Evolutionary conservation across 2,888 invertebrate genomes (phyloP), one percentile per base, ranked within the genome.

Genomic region (Phyllotreta cruciferae): DNA sequence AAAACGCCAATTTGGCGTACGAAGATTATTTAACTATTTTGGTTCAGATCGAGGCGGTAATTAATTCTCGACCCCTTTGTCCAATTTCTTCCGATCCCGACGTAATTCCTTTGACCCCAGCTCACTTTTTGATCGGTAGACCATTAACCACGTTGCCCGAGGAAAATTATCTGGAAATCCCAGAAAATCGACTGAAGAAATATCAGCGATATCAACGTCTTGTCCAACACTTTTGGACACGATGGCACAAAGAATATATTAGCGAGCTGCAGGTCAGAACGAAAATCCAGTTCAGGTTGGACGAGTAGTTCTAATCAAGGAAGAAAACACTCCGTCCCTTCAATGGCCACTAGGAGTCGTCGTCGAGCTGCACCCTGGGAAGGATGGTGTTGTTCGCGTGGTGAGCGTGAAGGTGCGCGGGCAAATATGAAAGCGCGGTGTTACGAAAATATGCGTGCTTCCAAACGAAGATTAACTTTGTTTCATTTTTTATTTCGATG

Each of bases 41-140:
- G 11, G 56, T 39, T 3, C 70, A 74, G 62, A 73, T 76, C 37
- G 75, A 77, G 55, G 74, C 68, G 0, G 67, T 74, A 5, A 57
- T 76, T 3, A 78, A 77, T 58, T 74, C 74, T 6, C 53, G 75
- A 5, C 76, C 77, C 1, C n/a, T 78, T 0, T 64, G 65, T 8
- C 66, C 70, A 14, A 56, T 74, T 6, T 72, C 74, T 3, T 34
- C 56, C 3, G 73, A 74, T 50, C 67, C 70, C 6, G 70, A 74
- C 41, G 39, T 68, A 6, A 62, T 53, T 14, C 66, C 71, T 6
- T 55, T 77, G 1, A 75, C 75, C 0, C 76, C 77, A 6, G 73
- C 70, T 9, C 76, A 78, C 65, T 74, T 77, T 56, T 62, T 78
- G 6, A 62, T 75, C 34, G 74, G 72, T 2, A 35, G 56, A 24